Evolutionary conservation across 2,888 invertebrate genomes (phyloP), one percentile per base, ranked within the genome.

Genomic region (Macrophya annulata): DNA sequence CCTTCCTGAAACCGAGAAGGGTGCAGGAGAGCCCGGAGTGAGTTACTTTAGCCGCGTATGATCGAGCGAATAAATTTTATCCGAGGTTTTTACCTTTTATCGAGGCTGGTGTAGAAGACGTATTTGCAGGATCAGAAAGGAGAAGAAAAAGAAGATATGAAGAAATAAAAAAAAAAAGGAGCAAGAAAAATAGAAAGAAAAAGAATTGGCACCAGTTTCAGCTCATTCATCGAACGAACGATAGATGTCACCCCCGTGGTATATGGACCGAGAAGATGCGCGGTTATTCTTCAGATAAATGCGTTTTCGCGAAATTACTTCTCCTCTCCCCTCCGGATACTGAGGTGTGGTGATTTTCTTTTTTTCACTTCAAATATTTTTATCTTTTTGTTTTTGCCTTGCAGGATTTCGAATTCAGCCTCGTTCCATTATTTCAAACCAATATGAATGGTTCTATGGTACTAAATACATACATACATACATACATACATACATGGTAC

Each of bases 31-130:
- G 40, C 21, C 10, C 37, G 55, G 55, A 81, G 48, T 81, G 43
- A 81, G 40, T 81, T 81, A 43, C 81, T 81, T 62, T 48, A 25
- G 31, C 37, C 51, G 77, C 55, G 77, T 55, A 81, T 59, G 81
- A 62, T 81, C 62, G 81, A 81, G 62, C n/a, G 81, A 81, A 81
- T 81, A 45, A 81, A 81, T 81, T 59, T 77, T 31, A 77, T 77
- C 77, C 55, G 45, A 45, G 74, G 45, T 74, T 74, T 31, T 74
- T 74, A 45, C 74, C 74, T 43, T 74, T 74, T 45, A 74, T 45
- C 74, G 74, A 25, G 45, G 37, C 25, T 37, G 55, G 21, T 74
- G 21, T 74, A 48, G 74, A 55, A 77, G 31, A 77, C 55, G 55
- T 51, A 77, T 77, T 55, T 9, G 55, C 48, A 45, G 74, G 25